These are phyloP conservation scores for Dolichomitus sp. DNA, from an alignment of 2,888 invertebrate genomes.

Conservation along the genomic window DNA sequence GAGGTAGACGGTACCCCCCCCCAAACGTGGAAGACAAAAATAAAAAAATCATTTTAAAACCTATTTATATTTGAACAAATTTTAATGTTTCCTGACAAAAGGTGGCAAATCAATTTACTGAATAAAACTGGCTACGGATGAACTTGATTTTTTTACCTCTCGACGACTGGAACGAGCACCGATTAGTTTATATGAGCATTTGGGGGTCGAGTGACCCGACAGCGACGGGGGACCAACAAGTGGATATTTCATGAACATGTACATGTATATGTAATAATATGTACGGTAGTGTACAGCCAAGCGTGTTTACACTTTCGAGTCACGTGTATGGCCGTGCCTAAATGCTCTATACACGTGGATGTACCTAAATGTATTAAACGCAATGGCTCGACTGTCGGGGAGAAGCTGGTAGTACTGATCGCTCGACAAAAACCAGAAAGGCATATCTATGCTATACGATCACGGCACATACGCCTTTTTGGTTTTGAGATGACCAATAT, in stretches of 20 bases:
- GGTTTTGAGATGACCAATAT: not conserved
- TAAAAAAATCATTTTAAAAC: too few species aligned
- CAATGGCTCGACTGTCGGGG: not conserved
- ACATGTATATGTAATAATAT: not conserved
- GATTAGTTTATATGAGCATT: not conserved
- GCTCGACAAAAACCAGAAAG: not conserved
- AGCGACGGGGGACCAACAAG: slow-evolving; percentile 27
- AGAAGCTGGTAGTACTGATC: not conserved
- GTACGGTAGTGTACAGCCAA: not conserved
- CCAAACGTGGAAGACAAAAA: too few species aligned
- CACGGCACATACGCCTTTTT: not conserved
- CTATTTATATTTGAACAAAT: too few species aligned
- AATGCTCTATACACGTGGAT: slow-evolving; percentile 10
- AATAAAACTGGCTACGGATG: too few species aligned
- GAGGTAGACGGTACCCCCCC: too few species aligned
- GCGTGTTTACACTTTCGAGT: slow-evolving; percentile 33
- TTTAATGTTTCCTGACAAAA: too few species aligned
- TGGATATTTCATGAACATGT: slow-evolving; percentile 26
- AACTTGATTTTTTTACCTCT: not conserved
- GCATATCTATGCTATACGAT: not conserved
- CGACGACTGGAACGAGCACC: not conserved
- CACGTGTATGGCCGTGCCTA: slow-evolving; percentile 41
- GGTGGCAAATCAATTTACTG: too few species aligned
- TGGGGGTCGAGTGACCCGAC: not conserved
- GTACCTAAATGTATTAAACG: slow-evolving; percentile 18